A percentile compares a stretch with the other conserved stretches of the same genome.
Conservation (phyloP, 2,888 invertebrate genomes). For the Drosophila testacea region DNA sequence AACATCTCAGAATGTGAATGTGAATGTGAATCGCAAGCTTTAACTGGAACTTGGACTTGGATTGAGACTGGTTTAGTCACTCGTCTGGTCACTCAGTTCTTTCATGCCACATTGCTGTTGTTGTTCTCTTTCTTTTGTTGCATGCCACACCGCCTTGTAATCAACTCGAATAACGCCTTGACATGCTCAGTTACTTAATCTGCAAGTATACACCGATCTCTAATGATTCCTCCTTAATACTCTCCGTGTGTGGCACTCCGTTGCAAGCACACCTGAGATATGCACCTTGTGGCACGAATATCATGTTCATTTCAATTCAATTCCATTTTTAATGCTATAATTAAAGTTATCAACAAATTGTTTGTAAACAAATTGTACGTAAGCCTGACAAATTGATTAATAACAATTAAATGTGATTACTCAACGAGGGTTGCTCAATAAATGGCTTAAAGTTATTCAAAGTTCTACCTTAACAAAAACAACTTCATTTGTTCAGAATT, state of each 20-base stretch:
- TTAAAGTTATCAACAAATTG: conserved; percentile 24
- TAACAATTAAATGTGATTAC: conserved; percentile 7
- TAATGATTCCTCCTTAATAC: conserved; percentile 39
- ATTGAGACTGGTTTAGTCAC: conserved; percentile 2
- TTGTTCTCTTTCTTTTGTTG: conserved; percentile 12
- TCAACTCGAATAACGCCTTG: conserved; percentile 38
- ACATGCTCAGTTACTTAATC: conserved; percentile 16
- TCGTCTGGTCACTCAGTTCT: conserved; percentile 21
- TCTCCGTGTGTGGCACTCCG: conserved; percentile 21
- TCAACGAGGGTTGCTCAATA: conserved; percentile 1
- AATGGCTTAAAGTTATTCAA: background rate
- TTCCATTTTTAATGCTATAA: conserved; percentile 6
- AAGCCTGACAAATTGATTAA: conserved; percentile 24
- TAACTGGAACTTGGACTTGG: conserved; percentile 21
- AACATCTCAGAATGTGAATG: conserved; percentile 52
- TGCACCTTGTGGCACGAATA: conserved; percentile 15
- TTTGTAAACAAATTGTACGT: conserved; percentile 21
- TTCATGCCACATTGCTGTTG: conserved; percentile 49
- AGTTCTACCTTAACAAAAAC: background rate
- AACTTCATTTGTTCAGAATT: background rate
- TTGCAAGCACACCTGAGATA: background rate
- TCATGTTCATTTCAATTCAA: conserved; percentile 8
- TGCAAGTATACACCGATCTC: conserved; percentile 1
- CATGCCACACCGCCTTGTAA: conserved; percentile 58
- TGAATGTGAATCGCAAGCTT: background rate